These are phyloP conservation scores for Ischnus inquisitorius DNA, from an alignment of 2,888 invertebrate species.

Conservation along the genomic window DNA sequence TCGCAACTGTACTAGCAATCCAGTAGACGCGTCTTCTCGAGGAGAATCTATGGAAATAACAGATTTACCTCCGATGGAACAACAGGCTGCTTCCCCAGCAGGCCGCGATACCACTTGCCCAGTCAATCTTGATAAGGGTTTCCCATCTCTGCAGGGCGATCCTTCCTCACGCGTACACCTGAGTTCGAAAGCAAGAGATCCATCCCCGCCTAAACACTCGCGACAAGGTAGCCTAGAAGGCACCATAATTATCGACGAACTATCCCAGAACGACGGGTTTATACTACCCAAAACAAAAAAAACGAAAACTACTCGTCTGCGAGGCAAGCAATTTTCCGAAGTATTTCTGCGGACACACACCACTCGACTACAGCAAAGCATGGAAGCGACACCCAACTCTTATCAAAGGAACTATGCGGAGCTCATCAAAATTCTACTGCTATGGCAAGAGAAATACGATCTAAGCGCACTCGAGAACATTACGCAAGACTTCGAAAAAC, in stretches of 20 bases:
- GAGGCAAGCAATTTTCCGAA: not conserved
- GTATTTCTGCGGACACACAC: not conserved
- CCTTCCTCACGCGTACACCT: not conserved
- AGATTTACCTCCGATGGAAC: not conserved
- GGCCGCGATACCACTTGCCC: not conserved
- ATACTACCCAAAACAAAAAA: conserved; percentile 8
- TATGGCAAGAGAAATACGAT: conserved; percentile 9
- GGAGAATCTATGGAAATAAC: not conserved
- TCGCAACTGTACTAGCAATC: conserved; percentile 8
- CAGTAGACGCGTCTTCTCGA: not conserved
- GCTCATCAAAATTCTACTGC: not conserved
- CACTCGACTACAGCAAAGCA: not conserved
- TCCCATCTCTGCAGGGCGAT: not conserved
- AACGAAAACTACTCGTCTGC: not conserved
- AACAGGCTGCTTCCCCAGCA: not conserved
- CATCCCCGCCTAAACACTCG: not conserved
- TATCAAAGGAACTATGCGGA: conserved; percentile 21
- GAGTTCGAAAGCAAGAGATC: not conserved
- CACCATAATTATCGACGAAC: not conserved
- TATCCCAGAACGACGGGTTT: conserved; percentile 1
- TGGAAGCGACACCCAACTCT: not conserved
- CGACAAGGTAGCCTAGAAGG: not conserved
- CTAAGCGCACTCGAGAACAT: not conserved
- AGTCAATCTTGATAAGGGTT: not conserved
- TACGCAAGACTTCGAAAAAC: conserved; percentile 1